Conservation (phyloP, 2,113 vertebrate genomes). For the Octodon degus region DNA sequence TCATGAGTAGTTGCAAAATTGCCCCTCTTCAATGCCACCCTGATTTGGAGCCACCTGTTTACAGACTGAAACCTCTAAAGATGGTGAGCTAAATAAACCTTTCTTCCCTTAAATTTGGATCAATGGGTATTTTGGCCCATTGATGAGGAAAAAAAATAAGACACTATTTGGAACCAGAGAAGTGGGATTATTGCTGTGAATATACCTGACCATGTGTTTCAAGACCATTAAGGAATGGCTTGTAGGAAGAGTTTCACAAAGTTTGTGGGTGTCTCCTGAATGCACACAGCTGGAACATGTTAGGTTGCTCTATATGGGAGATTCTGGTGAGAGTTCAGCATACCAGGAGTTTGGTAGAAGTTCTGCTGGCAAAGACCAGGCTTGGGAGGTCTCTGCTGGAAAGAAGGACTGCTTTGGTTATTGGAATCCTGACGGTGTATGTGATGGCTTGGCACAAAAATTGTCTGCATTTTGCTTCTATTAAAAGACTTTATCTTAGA, state of each 20-base stretch:
- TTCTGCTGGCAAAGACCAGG: no score
- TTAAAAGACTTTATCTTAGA: no score
- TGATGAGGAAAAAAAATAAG: not conserved
- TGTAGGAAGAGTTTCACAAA: not conserved
- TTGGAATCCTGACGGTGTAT: no score
- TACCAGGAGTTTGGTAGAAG: not conserved
- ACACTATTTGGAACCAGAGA: not conserved
- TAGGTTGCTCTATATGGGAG: not conserved
- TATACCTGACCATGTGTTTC: not conserved
- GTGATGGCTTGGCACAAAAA: no score
- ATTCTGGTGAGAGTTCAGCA: not conserved
- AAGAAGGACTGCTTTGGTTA: no score
- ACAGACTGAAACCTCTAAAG: not conserved
- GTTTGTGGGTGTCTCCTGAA: not conserved
- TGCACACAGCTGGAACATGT: not conserved
- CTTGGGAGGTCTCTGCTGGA: no score
- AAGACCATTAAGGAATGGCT: not conserved
- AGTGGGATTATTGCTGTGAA: not conserved
- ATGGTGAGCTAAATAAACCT: not conserved
- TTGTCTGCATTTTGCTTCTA: no score
- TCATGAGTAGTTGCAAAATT: not conserved
- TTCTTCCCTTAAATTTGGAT: not conserved
- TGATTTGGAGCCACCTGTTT: not conserved
- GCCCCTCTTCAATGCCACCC: not conserved
- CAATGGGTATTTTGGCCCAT: not conserved